Conservation (phyloP, 2,113 vertebrate species). For the Symphodus melops region DNA sequence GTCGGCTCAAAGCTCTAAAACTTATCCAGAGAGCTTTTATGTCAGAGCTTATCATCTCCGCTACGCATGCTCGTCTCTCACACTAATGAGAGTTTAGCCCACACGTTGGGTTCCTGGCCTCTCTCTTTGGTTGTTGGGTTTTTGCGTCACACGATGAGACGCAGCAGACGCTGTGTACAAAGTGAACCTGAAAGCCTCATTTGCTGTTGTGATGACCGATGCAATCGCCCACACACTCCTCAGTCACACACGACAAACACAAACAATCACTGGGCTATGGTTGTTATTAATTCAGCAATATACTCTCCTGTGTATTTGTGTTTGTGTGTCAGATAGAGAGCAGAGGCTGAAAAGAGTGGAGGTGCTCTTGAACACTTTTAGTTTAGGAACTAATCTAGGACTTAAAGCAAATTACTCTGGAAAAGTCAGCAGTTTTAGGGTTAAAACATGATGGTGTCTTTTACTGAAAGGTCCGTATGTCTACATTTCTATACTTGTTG, state of each 20-base stretch:
- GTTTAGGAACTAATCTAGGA: background rate
- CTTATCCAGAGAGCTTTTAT: constrained; percentile 45
- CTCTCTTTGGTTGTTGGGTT: background rate
- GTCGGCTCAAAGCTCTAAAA: constrained; percentile 43
- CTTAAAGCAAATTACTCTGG: background rate
- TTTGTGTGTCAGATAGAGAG: background rate
- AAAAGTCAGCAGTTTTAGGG: background rate
- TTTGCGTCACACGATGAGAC: background rate
- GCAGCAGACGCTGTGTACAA: background rate
- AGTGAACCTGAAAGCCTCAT: constrained; percentile 36
- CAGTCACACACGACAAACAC: background rate
- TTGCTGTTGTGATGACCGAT: constrained; percentile 28
- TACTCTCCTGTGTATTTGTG: background rate
- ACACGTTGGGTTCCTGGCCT: background rate
- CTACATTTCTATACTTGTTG: background rate
- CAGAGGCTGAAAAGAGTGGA: background rate
- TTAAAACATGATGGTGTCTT: background rate
- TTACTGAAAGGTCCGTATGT: background rate
- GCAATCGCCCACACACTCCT: background rate
- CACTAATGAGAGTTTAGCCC: constrained; percentile 51
- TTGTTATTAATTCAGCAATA: background rate
- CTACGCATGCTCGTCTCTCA: background rate
- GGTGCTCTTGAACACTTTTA: background rate
- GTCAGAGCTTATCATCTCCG: constrained; percentile 48
- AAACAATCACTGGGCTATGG: background rate